Evolutionary conservation across 2,797 vertebrate genomes (phyloP).

Genomic region (Callimico goeldii): DNA sequence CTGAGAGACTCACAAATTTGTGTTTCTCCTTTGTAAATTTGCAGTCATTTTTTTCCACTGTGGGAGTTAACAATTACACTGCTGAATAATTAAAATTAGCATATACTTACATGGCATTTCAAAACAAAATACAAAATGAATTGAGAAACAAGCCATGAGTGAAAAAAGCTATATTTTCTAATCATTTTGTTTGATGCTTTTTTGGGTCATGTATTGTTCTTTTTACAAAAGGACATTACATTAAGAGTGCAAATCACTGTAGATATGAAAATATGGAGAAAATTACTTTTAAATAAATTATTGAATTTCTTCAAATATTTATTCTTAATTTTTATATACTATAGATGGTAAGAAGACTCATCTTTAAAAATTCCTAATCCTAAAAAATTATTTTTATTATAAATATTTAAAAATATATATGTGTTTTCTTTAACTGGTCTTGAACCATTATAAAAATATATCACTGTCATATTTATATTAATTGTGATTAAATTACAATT

Average conservation of each 20-base stretch:
- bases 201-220: neutral
- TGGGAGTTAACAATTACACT: neutral
- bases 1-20: neutral
- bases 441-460: neutral
- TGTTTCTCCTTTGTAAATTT: neutral
- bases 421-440: neutral
- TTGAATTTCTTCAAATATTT: neutral
- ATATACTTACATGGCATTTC: neutral
- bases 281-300: neutral
- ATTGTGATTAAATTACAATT: neutral
- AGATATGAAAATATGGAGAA: neutral
- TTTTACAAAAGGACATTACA: neutral
- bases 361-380: neutral
- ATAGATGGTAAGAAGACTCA: neutral
- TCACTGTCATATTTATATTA: neutral
- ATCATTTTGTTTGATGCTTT: neutral
- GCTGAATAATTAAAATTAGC: conserved; percentile 27
- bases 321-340: neutral
- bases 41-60: neutral
- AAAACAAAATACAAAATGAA: neutral
- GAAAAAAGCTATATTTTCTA: neutral
- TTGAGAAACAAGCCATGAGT: neutral
- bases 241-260: neutral
- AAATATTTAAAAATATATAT: neutral
- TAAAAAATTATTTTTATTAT: neutral